Evolutionary conservation across 2,888 invertebrate species (phyloP), one percentile per base, ranked within the genome.

Genomic region (Subacronicta megacephala): DNA sequence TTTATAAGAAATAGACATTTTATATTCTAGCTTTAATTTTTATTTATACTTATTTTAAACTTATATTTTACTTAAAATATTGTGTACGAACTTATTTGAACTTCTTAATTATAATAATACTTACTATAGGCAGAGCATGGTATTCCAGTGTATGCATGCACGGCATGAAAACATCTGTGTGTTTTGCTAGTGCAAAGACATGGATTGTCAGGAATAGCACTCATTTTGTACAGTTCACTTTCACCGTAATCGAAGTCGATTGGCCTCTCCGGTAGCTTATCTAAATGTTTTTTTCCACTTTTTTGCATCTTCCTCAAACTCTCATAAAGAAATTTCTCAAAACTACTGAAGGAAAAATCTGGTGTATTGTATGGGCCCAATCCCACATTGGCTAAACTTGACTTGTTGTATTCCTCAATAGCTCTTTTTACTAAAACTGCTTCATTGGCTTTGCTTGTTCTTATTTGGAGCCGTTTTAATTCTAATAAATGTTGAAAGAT

Each of bases 401-500:
- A 96, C 83, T 96, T 96, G 82, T 97, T 96, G 81, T 97, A 98
- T 71, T 96, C 96, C 70, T 98, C 98, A 37, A 98, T 97, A 57
- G 98, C 96, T 76, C 98, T 95, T 87, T 98, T 98, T 1, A 98
- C 97, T 12, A 98, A 90, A 47, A 98, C 96, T 23, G 97, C 96
- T 90, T 98, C 98, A 81, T 98, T 98, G 37, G 97, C 95, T 88
- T 97, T 96, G 44, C 97, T 98, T 29, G 98, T 97, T 78, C 98
- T 96, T 77, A 99, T 98, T 90, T 99, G 99, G 70, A 98, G 95
- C 47, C 98, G 95, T 89, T 99, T 99, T 49, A 99, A 90, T 84
- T 99, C 99, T 80, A 99, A 95, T 55, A 99, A 95, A 87, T 99
- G 98, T 83, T 99, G 98, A 88, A 99, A 98, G 77, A 99, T 97